phyloP scores from a whole-genome alignment of 2,888 invertebrate genomes.

The Bembecia ichneumoniformis region DNA sequence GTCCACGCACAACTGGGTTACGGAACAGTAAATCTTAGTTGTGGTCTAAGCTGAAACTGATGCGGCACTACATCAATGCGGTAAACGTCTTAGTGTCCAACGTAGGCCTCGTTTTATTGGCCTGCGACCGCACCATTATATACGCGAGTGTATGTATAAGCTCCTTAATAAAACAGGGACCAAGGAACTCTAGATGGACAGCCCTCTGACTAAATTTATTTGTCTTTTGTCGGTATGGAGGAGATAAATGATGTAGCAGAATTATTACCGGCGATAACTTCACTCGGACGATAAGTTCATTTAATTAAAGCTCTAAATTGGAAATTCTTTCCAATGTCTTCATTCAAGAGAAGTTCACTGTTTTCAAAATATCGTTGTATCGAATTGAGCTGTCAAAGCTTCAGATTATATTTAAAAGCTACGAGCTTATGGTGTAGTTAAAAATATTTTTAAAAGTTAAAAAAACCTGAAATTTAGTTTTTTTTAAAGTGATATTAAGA shows the following conservation, averaged over 20 bases:
- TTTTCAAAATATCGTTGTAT: too few relatives aligned
- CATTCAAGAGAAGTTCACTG: too few relatives aligned
- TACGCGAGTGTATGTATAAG: conserved; percentile 14
- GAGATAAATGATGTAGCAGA: conserved; percentile 11
- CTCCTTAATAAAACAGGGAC: conserved; percentile 15
- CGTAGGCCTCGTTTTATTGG: conserved; percentile 24
- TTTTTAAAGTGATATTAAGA: too few relatives aligned
- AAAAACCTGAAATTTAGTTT: too few relatives aligned
- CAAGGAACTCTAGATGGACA: neutral
- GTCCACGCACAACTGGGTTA: conserved; percentile 13
- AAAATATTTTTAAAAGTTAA: too few relatives aligned
- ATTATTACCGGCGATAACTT: neutral
- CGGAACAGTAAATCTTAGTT: conserved; percentile 44
- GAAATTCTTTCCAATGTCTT: too few relatives aligned
- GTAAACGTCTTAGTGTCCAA: conserved; percentile 44
- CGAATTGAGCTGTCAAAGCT: too few relatives aligned
- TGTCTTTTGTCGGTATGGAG: conserved; percentile 12
- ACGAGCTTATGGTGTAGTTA: too few relatives aligned
- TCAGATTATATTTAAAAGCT: too few relatives aligned
- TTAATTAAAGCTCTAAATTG: neutral
- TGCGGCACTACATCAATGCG: conserved; percentile 46
- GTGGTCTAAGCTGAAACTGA: conserved; percentile 48
- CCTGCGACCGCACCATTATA: conserved; percentile 17
- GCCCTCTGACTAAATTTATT: neutral
- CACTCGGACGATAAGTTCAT: neutral